Evolutionary conservation across 2,888 invertebrate genomes (phyloP).

Genomic region (Drosophila kambysellisi): DNA sequence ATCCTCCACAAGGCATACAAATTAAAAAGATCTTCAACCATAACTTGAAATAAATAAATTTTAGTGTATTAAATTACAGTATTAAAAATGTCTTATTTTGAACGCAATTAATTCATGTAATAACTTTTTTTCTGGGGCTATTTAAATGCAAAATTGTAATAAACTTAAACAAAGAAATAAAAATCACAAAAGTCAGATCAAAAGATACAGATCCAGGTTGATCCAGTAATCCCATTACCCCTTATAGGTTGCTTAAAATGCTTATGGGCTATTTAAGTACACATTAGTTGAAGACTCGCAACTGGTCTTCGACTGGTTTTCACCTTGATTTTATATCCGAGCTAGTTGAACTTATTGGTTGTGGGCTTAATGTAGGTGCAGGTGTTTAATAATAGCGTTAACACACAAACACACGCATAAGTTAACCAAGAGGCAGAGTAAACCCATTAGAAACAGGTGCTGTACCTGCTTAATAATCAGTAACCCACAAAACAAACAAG

Average conservation of each 20-base stretch:
- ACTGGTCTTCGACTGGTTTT: slow-evolving; percentile 21
- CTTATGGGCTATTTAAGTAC: neutral
- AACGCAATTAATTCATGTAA: too few relatives aligned
- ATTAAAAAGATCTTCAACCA: neutral
- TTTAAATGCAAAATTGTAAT: neutral
- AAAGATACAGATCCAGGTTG: too few relatives aligned
- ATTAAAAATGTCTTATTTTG: too few relatives aligned
- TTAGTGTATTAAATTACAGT: too few relatives aligned
- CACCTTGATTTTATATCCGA: slow-evolving; percentile 1
- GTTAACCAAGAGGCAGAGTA: slow-evolving; percentile 11
- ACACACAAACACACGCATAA: neutral
- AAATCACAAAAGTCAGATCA: too few relatives aligned
- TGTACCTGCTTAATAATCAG: slow-evolving; percentile 20
- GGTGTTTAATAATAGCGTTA: slow-evolving; percentile 56
- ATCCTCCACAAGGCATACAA: too few relatives aligned
- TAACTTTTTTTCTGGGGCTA: neutral
- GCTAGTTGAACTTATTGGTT: neutral
- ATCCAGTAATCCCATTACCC: neutral
- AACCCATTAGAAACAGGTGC: slow-evolving; percentile 6
- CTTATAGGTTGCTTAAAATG: neutral
- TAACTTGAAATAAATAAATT: neutral
- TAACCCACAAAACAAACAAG: slow-evolving; percentile 31
- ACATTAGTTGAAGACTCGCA: neutral
- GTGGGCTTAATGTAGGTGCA: slow-evolving; percentile 49
- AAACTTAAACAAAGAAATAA: neutral